These are phyloP conservation scores for Garra rufa DNA, from an alignment of 2,113 vertebrate genomes.

Conservation along the genomic window DNA sequence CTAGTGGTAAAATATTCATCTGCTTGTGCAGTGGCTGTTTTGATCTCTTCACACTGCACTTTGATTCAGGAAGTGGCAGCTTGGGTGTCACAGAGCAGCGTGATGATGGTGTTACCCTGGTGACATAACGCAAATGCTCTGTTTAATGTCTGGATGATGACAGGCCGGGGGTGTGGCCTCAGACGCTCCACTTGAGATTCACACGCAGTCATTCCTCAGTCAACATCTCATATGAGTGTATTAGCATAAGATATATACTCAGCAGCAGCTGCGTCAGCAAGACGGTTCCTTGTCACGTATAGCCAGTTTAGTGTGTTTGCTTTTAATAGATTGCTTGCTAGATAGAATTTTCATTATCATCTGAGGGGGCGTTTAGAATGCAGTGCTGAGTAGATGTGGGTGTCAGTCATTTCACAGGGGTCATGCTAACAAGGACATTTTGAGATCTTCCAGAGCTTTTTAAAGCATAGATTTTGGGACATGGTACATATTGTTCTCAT, in stretches of 20 bases:
- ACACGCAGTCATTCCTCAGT: background rate
- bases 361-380: background rate
- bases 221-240: background rate
- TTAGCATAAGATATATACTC: background rate
- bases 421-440: background rate
- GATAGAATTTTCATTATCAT: background rate
- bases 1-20: conserved; percentile 13
- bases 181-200: background rate
- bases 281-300: too few species aligned
- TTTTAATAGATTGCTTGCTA: background rate
- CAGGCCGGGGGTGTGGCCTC: conserved; percentile 11
- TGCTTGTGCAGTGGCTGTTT: conserved; percentile 4
- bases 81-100: conserved; percentile 43
- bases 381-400: background rate
- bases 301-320: background rate
- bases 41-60: conserved; percentile 29
- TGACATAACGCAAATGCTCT: conserved; percentile 38
- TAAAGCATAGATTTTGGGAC: background rate
- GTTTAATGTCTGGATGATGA: background rate
- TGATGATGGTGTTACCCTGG: conserved; percentile 40
- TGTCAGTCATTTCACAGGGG: background rate
- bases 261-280: background rate
- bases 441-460: background rate
- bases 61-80: conserved; percentile 49
- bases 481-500: background rate